phyloP scores from a whole-genome alignment of 2,888 invertebrate species.

The Dysmachus trigonus region DNA sequence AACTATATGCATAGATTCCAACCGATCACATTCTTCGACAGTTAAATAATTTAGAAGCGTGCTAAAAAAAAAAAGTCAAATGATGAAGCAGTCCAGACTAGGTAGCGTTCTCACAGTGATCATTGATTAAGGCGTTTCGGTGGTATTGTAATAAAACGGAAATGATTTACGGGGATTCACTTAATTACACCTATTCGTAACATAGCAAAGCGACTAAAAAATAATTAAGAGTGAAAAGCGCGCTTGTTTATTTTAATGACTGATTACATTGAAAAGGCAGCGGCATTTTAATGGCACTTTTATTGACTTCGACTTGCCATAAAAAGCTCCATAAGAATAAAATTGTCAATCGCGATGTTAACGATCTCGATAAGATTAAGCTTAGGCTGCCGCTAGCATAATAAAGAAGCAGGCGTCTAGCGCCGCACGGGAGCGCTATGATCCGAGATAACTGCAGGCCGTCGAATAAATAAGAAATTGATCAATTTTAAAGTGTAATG shows the following conservation, averaged over 20 bases:
- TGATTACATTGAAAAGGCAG: not conserved
- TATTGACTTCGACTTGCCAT: not conserved
- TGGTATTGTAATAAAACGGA: not conserved
- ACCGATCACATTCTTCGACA: not conserved
- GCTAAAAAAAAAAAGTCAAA: not conserved
- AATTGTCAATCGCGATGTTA: constrained; percentile 6
- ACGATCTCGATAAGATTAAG: not conserved
- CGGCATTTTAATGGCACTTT: not conserved
- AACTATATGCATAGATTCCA: not conserved
- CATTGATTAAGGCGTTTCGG: not conserved
- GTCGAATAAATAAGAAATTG: not conserved
- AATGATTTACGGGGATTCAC: not conserved
- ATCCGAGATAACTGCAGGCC: not conserved
- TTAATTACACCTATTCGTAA: not conserved
- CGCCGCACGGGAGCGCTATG: not conserved
- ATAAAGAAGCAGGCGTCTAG: not conserved
- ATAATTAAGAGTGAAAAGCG: not conserved
- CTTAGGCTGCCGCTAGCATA: not conserved
- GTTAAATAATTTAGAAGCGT: not conserved
- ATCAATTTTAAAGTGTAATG: not conserved
- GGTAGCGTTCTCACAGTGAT: not conserved
- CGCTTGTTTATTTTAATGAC: not conserved
- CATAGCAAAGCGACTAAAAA: not conserved
- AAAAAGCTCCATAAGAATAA: constrained; percentile 8
- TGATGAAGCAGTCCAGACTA: not conserved